Base-by-base conservation (phyloP, 1,140 invertebrate species). In the Drosophila miranda region DNA sequence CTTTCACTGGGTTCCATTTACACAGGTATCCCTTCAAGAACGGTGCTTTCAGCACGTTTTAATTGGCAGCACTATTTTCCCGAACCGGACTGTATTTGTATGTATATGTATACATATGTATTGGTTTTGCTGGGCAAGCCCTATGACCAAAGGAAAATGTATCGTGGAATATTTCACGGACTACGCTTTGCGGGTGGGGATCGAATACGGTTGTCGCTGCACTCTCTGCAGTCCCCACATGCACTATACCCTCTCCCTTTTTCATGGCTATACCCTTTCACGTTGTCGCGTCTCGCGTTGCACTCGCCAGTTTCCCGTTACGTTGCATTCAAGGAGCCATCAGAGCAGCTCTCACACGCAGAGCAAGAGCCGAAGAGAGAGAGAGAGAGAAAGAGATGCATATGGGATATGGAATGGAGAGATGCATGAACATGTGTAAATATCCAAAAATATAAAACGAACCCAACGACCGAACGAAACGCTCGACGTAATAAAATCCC, bases 401-500 rank as follows among this genome's bases (percentile, higher is more conserved):
- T 41, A 58, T 30, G 56, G 56, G 43, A 45, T 34, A 34, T 11
- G 34, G 34, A 38, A 38, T 38, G 34, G 55, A 52, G 48, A 80
- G 41, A 73, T 42, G 34, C 72, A 46, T 75, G 72, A 50, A 64
- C 62, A 64, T 60, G 75, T 84, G 81, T 86, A 84, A 80, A 84
- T 81, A 78, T 84, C 81, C 81, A 84, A 84, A 84, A 84, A 84
- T 84, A 84, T 84, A 84, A 84, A 72, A 72, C 68, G 70, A 73
- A 84, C 74, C 73, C 72, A 81, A 62, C 81, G 59, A 79, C 52
- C 50, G 52, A 58, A 59, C 64, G 52, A 56, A 72, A 70, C 57
- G 67, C 72, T 72, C 74, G 75, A 86, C 82, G 81, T 84, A 84
- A 84, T 84, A 84, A 84, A 84, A 84, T 84, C 81, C 81, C 81